A percentile compares a stretch with the other conserved stretches of the same genome.
Evolutionary conservation across 2,113 vertebrate genomes (phyloP).

Genomic region (Caloenas nicobarica): DNA sequence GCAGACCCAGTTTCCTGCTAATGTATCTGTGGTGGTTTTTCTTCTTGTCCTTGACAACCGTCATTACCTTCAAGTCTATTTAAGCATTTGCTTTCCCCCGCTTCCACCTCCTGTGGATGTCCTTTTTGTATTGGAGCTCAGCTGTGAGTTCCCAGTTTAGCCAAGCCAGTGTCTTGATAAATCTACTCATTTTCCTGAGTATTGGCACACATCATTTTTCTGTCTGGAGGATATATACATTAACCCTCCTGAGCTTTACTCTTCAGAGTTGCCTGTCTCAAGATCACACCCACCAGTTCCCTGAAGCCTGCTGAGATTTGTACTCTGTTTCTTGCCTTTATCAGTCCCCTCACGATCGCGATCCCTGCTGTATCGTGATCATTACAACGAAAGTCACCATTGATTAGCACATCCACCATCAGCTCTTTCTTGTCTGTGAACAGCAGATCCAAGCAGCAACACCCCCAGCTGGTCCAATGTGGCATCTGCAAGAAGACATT

Average conservation of each 20-base stretch:
- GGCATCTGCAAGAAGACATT: not conserved
- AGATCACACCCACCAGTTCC: not conserved
- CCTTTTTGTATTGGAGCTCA: not conserved
- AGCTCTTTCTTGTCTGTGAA: not conserved
- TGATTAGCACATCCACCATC: not conserved
- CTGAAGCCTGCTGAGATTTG: not conserved
- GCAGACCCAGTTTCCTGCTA: not conserved
- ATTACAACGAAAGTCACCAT: not conserved
- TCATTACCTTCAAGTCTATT: not conserved
- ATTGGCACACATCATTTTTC: not conserved
- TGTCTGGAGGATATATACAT: not conserved
- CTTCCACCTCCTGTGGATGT: not conserved
- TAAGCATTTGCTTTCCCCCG: not conserved
- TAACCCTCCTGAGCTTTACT: not conserved
- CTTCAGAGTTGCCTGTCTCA: not conserved
- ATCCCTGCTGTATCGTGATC: not conserved
- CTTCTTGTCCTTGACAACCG: not conserved
- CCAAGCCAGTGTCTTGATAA: not conserved
- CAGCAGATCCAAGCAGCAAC: not conserved
- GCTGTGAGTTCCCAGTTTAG: not conserved
- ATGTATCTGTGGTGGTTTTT: not conserved
- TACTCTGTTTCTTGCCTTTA: not conserved
- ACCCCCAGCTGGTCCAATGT: not conserved
- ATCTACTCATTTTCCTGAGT: not conserved
- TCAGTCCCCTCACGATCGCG: accelerated